phyloP scores from a whole-genome alignment of 1,140 invertebrate species.

The Leptinotarsa lineolata region DNA sequence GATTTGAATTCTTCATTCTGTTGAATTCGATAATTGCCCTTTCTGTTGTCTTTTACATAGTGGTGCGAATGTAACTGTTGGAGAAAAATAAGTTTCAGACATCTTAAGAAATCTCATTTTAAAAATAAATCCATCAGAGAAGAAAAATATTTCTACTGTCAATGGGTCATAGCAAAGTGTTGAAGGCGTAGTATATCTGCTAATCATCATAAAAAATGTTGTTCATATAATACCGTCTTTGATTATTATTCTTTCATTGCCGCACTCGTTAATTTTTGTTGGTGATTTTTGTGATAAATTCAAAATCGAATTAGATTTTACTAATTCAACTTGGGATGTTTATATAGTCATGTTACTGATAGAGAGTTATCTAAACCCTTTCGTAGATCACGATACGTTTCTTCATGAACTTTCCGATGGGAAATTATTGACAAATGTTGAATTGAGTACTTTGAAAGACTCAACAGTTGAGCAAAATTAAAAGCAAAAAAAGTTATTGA shows the following conservation, averaged over 20 bases:
- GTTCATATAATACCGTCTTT: not conserved
- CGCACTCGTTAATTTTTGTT: too few species aligned
- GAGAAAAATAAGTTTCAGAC: not conserved
- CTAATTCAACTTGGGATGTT: slow-evolving; percentile 7
- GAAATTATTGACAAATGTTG: too few species aligned
- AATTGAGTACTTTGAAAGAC: not conserved
- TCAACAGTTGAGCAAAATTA: not conserved
- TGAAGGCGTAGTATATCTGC: not conserved
- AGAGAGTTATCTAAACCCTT: not conserved
- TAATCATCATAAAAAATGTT: too few species aligned
- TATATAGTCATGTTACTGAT: not conserved
- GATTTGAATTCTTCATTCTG: too few species aligned
- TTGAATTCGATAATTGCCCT: too few species aligned
- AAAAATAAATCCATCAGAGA: not conserved
- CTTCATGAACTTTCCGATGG: too few species aligned
- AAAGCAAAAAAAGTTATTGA: not conserved
- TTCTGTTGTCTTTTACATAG: not conserved
- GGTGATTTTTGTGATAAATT: not conserved
- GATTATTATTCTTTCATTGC: not conserved
- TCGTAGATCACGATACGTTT: not conserved
- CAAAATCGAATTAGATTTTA: not conserved
- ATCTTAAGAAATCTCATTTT: not conserved
- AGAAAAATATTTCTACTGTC: slow-evolving; percentile 1
- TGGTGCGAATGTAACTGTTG: not conserved
- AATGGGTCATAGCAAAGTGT: not conserved